Base-by-base conservation (phyloP, 2,113 vertebrate species). In the Onychostruthus taczanowskii region DNA sequence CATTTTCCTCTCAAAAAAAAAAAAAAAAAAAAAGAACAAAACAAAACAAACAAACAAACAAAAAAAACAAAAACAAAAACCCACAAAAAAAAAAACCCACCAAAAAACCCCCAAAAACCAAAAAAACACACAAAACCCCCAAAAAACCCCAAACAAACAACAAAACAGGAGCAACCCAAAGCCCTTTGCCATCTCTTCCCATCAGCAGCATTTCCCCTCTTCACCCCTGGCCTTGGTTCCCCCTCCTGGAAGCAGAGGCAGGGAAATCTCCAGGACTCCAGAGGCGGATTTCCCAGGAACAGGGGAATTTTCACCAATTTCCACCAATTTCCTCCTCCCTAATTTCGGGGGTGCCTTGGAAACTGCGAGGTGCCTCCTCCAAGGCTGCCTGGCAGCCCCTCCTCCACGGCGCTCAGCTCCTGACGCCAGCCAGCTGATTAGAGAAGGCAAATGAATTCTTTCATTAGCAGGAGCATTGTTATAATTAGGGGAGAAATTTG, bases 381-480 rank as follows among this genome's bases (percentile, higher is more conserved):
- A 26, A 23, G 47, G 43, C 87, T 61, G 17, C 23, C 6, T 26
- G 17, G 23, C 52, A 3, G 52, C 95, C 84, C 94, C 87, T 94
- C 87, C 93, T 94, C 91, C 79, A 16, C 58, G 1, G 14, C 0
- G 62, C 87, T 84, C 84, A 43, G 50, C 56, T 94, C 78, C 95
- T 6, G 3, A 23, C 59, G 70, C 28, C 84, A 87, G 82, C 28
- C 66, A 68, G 89, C 52, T 96, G 94, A 95, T 93, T 90, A 95
- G 82, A 35, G 75, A 10, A 95, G 75, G 87, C 87, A 93, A 95
- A 96, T 84, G 77, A 92, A 94, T 79, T 85, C 89, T 94, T 94
- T 94, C 95, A 94, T 96, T 93, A 95, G 84, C 62, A 63, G 75
- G 64, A 82, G 73, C 94, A 90, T 94, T 94, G 94, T 92, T 89